Percentiles rank a stretch among this genome's conserved stretches.
These are phyloP conservation scores for Leptogaster cylindrica DNA, from an alignment of 2,888 invertebrate species.

Conservation along the genomic window DNA sequence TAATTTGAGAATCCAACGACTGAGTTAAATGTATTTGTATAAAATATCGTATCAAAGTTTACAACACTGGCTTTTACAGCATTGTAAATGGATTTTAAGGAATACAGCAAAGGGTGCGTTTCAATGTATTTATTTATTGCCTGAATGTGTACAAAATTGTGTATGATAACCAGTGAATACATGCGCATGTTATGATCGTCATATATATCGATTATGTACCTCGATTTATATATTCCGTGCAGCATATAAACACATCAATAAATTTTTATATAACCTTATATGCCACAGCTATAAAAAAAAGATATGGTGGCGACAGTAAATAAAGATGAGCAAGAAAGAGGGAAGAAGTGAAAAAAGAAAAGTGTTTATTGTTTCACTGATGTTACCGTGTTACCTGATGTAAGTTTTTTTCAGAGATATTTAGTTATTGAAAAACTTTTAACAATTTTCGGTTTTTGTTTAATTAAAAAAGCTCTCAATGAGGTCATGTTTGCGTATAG, in stretches of 20 bases:
- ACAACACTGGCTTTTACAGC: background rate
- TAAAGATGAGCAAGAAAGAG: constrained; percentile 6
- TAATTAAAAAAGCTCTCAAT: no score
- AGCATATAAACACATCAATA: constrained; percentile 38
- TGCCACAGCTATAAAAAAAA: constrained; percentile 20
- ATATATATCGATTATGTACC: constrained; percentile 41
- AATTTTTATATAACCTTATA: constrained; percentile 37
- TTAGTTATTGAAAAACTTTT: constrained; percentile 19
- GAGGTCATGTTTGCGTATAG: no score
- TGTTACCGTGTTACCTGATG: constrained; percentile 34
- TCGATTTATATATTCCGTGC: background rate
- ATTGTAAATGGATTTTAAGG: no score
- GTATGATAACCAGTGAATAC: constrained; percentile 27
- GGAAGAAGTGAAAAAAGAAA: constrained; percentile 21
- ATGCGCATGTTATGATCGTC: constrained; percentile 33
- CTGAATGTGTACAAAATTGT: constrained; percentile 19
- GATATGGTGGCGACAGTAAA: constrained; percentile 34
- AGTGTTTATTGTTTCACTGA: constrained; percentile 33
- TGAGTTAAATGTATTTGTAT: no score
- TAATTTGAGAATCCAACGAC: no score
- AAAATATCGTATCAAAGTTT: no score
- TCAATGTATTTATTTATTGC: no score
- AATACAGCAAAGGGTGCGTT: no score
- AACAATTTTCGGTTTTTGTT: constrained; percentile 10
- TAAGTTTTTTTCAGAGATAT: constrained; percentile 28